Base-by-base conservation (phyloP, 2,888 invertebrate species). In the Xylophagus ater region DNA sequence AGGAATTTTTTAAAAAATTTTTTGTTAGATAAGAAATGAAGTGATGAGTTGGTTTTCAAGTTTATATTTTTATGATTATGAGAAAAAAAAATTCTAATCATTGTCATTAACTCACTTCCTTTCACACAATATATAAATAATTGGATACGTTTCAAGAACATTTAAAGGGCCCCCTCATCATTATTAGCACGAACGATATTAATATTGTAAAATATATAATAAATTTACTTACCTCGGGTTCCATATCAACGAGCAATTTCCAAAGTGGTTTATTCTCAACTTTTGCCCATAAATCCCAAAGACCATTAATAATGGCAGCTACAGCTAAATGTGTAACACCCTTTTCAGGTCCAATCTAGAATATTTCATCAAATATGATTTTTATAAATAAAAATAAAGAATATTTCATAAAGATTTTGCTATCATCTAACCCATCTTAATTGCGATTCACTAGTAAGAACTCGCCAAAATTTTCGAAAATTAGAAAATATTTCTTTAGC, bases 251-350 rank as follows among this genome's bases (percentile, higher is more conserved):
- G 3, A 93, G 64, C 1, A 92, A 67, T 55, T 80, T 80, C 92
- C 92, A 93, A 0, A 93, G 60, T 1, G 93, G 89, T 60, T 90
- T 89, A 23, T 74, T 71, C 58, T 86, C 81, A 7, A 84, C 65
- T 51, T 83, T 76, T 0, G 81, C 89, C 90, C 90, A 90, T 37
- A 92, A 65, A 60, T 93, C 93, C 92, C 92, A 93, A 3, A 92
- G 60, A 2, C 88, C 82, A 62, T 92, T 93, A n/a, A 89, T 65
- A 37, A 92, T 75, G 7, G 88, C 90, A 1, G 87, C 89, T 3
- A 79, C 78, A 1, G 90, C 92, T 49, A 93, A 67, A 65, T 92
- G 90, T 9, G 77, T 78, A 0, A 84, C 90, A 8, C 92, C 90
- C 63, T 90, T 90, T 59, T 90, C 89, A 9, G 90, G 90, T 2